Conservation (phyloP, 2,113 vertebrate species). For the Galemys pyrenaicus region DNA sequence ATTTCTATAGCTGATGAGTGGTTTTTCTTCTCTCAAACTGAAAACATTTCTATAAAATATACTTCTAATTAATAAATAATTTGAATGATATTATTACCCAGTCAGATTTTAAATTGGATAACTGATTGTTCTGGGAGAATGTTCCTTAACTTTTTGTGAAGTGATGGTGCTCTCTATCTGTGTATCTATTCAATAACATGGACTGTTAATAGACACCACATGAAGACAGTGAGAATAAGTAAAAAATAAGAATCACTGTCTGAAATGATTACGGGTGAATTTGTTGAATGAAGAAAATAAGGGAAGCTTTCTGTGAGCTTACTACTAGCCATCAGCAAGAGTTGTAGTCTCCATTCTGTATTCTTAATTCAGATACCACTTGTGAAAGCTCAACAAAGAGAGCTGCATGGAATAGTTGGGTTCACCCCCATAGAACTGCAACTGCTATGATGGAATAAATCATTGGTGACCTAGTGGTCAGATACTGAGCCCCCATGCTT, state of each 20-base stretch:
- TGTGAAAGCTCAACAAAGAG: neutral
- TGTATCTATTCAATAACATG: neutral
- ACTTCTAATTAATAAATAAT: neutral
- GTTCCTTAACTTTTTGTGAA: neutral
- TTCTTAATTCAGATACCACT: neutral
- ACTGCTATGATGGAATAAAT: neutral
- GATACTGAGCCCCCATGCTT: neutral
- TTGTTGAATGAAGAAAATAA: neutral
- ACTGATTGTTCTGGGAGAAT: neutral
- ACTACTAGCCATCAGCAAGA: neutral
- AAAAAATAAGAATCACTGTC: constrained; percentile 15
- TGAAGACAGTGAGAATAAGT: neutral
- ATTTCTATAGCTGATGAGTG: neutral
- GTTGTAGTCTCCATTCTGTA: neutral
- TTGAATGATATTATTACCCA: neutral
- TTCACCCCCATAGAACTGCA: neutral
- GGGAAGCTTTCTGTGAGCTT: neutral
- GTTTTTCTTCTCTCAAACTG: constrained; percentile 21
- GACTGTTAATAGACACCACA: neutral
- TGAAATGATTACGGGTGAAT: neutral
- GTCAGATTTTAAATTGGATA: neutral
- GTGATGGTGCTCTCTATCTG: neutral
- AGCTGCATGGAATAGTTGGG: neutral
- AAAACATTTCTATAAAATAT: neutral
- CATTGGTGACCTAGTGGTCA: neutral